Conservation (phyloP, 2,888 invertebrate genomes). For the Icerya purchasi region DNA sequence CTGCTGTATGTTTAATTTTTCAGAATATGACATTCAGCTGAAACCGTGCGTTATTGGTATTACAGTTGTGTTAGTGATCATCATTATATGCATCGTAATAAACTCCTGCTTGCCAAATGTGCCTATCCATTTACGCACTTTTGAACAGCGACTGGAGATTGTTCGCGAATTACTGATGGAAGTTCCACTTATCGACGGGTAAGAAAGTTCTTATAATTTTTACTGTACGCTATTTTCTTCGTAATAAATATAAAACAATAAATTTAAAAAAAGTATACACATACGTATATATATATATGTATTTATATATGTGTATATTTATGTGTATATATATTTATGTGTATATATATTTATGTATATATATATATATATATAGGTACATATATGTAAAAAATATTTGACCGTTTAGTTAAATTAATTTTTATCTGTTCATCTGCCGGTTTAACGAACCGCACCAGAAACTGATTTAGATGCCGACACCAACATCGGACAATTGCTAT, state of each 20-base stretch:
- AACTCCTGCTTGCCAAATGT: conserved; percentile 10
- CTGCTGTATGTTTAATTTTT: not conserved
- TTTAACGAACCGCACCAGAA: too few relatives aligned
- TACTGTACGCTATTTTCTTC: not conserved
- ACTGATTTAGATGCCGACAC: too few relatives aligned
- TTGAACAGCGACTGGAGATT: conserved; percentile 27
- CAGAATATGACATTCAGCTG: conserved; percentile 10
- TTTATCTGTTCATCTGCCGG: too few relatives aligned
- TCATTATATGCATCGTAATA: conserved; percentile 9
- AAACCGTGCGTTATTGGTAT: conserved; percentile 9
- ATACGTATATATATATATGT: not conserved
- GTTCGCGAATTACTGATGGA: conserved; percentile 40
- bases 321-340: not conserved
- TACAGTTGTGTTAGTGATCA: conserved; percentile 6
- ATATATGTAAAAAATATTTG: not conserved
- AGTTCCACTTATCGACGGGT: conserved; percentile 45
- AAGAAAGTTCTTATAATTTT: conserved; percentile 19
- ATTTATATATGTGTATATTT: not conserved
- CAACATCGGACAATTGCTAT: too few relatives aligned
- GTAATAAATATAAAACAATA: not conserved
- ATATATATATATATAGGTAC: not conserved
- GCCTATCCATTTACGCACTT: conserved; percentile 4
- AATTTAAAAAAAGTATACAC: not conserved
- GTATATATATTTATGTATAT: not conserved
- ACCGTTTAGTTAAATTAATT: too few relatives aligned